These are phyloP conservation scores for Bradypodion ventrale DNA, from an alignment of 2,797 vertebrate species.

Conservation along the genomic window DNA sequence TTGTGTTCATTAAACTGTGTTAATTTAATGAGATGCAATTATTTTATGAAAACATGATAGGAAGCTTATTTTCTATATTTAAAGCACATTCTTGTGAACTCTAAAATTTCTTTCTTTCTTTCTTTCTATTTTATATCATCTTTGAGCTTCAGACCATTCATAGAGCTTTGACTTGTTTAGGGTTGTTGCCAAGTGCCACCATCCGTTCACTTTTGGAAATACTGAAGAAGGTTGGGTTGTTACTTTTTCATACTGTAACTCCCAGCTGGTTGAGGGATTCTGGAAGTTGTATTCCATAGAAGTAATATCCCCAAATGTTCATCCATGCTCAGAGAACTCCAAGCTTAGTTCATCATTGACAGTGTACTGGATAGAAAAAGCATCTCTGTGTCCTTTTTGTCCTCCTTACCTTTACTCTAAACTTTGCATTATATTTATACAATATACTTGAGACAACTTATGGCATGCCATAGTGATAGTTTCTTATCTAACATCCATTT, in stretches of 20 bases:
- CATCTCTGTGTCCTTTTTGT: not conserved
- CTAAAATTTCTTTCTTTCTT: not conserved
- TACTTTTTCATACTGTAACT: no score
- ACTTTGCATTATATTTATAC: not conserved
- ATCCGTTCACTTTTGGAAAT: not conserved
- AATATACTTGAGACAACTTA: not conserved
- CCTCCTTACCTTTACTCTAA: not conserved
- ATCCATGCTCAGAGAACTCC: not conserved
- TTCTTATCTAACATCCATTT: not conserved
- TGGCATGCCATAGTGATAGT: not conserved
- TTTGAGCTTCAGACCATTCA: no score
- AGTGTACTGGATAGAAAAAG: not conserved
- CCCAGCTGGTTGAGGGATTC: no score
- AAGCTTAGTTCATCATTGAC: no score
- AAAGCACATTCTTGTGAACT: not conserved
- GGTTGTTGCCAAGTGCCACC: not conserved
- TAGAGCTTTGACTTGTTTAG: not conserved
- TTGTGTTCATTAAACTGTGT: not conserved
- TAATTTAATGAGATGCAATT: not conserved
- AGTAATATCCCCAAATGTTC: not conserved
- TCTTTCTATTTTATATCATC: not conserved
- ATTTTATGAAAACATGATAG: not conserved
- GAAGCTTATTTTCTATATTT: not conserved
- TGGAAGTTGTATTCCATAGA: not conserved
- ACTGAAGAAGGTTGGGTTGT: not conserved